Percentiles rank a stretch among this genome's conserved stretches.
phyloP scores from a whole-genome alignment of 2,113 vertebrate species.

The Alligator mississippiensis region DNA sequence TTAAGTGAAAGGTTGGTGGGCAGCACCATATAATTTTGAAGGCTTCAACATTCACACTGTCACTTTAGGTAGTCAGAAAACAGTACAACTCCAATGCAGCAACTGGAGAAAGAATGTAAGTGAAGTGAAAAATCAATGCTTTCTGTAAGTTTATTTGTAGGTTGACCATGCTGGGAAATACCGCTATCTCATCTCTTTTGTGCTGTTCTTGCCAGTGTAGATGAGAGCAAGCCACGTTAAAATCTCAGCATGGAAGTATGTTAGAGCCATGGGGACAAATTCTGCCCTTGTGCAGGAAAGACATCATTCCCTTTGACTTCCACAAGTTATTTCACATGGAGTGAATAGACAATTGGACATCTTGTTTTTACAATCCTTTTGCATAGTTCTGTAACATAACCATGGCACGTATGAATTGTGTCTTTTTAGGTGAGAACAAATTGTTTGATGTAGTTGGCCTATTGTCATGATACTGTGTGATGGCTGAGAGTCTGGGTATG shows the following conservation, averaged over 20 bases:
- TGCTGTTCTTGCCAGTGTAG: neutral
- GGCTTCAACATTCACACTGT: accelerated
- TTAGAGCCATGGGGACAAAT: neutral
- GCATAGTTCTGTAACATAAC: neutral
- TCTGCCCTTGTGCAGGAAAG: neutral
- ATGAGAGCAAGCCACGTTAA: neutral
- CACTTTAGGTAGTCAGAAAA: neutral
- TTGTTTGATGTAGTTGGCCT: neutral
- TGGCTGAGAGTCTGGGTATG: too few species aligned
- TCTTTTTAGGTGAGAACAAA: neutral
- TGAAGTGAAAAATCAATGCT: neutral
- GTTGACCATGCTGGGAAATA: neutral
- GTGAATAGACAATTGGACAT: neutral
- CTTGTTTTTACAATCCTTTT: neutral
- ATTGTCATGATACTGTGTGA: neutral
- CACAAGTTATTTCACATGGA: neutral
- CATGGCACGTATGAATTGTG: neutral
- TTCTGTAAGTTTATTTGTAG: neutral
- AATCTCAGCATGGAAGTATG: neutral
- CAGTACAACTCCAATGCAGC: too few species aligned
- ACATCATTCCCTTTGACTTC: neutral
- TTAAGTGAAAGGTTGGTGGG: neutral
- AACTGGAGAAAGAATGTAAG: neutral
- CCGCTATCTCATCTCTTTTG: neutral
- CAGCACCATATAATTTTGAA: neutral